Evolutionary conservation across 2,797 vertebrate genomes (phyloP).

Genomic region (Molossus alvarezi): DNA sequence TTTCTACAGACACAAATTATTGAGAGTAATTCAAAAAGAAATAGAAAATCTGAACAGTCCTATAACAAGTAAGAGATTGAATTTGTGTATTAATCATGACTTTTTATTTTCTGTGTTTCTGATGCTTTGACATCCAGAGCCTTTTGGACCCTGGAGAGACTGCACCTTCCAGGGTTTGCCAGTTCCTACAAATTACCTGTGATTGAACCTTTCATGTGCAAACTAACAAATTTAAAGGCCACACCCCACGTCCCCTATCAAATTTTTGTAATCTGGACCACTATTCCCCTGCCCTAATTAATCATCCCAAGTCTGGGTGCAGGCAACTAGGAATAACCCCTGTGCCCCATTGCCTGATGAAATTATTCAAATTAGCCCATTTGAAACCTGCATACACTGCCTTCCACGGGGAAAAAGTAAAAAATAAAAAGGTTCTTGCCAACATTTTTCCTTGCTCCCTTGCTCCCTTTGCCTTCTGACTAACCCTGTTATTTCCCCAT

Average conservation of each 20-base stretch:
- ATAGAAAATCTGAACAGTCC: background rate
- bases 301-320: background rate
- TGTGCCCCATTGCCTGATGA: background rate
- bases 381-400: background rate
- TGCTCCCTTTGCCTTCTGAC: background rate
- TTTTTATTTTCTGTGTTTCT: conserved; percentile 18
- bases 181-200: background rate
- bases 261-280: background rate
- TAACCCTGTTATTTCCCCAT: background rate
- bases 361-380: background rate
- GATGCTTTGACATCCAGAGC: background rate
- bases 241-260: background rate
- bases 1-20: background rate
- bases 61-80: background rate
- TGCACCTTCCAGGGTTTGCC: background rate
- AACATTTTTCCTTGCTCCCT: background rate
- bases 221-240: background rate
- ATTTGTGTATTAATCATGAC: background rate
- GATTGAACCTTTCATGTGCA: background rate
- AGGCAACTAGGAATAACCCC: background rate
- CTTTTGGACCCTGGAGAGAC: background rate
- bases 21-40: background rate
- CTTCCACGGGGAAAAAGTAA: background rate
- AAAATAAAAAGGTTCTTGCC: background rate
- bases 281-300: background rate